Base-by-base conservation (phyloP, 2,888 invertebrate species). In the Platypus cylindrus region DNA sequence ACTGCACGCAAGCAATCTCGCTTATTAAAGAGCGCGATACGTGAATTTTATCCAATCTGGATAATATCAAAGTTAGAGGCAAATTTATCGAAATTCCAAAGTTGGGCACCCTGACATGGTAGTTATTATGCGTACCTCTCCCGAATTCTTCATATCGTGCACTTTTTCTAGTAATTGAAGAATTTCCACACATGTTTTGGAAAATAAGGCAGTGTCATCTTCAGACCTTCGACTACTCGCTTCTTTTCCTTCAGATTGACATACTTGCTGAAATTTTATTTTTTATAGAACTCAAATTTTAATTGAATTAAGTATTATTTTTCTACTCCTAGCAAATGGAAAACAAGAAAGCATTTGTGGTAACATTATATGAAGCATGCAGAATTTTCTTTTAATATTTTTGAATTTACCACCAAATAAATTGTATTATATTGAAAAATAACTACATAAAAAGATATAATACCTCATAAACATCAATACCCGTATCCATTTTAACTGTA, bases 241-340 rank as follows among this genome's bases (percentile, higher is more conserved):
- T 63, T 83, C 83, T 16, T 73, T 66, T 55, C 84, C 84, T 59
- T 86, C 86, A 50, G 72, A 75, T 39, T 70, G 70, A 18, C 78
- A 73, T 16, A 77, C 76, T 54, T 69, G 71, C 81, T 81, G 30
- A 9, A 54, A 32, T n/a, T n/a, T n/a, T n/a, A n/a, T n/a, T n/a
- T n/a, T n/a, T n/a, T n/a, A n/a, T n/a, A n/a, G n/a, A n/a, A n/a
- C n/a, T n/a, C n/a, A n/a, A n/a, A n/a, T n/a, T n/a, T n/a, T n/a
- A n/a, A n/a, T n/a, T n/a, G n/a, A n/a, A n/a, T n/a, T n/a, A n/a
- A n/a, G n/a, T n/a, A n/a, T n/a, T n/a, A n/a, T n/a, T n/a, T n/a
- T n/a, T n/a, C n/a, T n/a, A n/a, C n/a, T n/a, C n/a, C n/a, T n/a
- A 31, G 16, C 2, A 18, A 27, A 9, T 26, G 14, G 4, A 13